Percentiles rank a stretch among this genome's conserved stretches.
Conservation (phyloP, 2,888 invertebrate species). For the Limenitis camilla region DNA sequence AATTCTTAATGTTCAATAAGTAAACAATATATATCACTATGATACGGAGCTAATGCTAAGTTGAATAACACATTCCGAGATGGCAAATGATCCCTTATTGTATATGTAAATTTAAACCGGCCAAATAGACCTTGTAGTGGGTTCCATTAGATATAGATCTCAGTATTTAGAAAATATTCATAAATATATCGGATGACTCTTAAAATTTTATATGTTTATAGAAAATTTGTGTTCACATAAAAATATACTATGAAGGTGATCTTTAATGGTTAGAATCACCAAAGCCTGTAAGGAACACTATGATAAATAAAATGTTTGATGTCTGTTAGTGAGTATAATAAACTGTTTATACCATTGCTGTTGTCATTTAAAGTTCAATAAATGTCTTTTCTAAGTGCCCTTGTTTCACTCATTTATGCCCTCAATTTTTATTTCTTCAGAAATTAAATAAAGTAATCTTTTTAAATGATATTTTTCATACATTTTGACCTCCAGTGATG, state of each 20-base stretch:
- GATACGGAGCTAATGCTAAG: not conserved
- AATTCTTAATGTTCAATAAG: too few species aligned
- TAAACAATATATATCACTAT: conserved; percentile 1
- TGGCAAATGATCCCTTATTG: conserved; percentile 2
- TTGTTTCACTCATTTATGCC: conserved; percentile 15
- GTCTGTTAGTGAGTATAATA: conserved; percentile 16
- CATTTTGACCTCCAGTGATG: too few species aligned
- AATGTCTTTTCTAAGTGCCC: conserved; percentile 47
- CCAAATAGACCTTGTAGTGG: conserved; percentile 7
- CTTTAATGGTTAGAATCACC: conserved; percentile 4
- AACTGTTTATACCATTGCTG: conserved; percentile 50
- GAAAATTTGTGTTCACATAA: conserved; percentile 5
- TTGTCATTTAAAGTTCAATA: conserved; percentile 56
- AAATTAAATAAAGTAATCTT: too few species aligned
- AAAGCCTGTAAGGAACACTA: conserved; percentile 13
- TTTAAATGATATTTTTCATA: too few species aligned
- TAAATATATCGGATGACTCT: not conserved
- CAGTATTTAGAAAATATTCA: not conserved
- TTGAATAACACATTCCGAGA: conserved; percentile 29
- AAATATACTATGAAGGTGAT: not conserved
- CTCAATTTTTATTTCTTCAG: not conserved
- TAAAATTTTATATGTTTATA: conserved; percentile 8
- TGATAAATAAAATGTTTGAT: conserved; percentile 2
- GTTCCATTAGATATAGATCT: conserved; percentile 3
- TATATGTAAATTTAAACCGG: conserved; percentile 10